Evolutionary conservation across 2,797 vertebrate species (phyloP).

Genomic region (Microhierax caerulescens): DNA sequence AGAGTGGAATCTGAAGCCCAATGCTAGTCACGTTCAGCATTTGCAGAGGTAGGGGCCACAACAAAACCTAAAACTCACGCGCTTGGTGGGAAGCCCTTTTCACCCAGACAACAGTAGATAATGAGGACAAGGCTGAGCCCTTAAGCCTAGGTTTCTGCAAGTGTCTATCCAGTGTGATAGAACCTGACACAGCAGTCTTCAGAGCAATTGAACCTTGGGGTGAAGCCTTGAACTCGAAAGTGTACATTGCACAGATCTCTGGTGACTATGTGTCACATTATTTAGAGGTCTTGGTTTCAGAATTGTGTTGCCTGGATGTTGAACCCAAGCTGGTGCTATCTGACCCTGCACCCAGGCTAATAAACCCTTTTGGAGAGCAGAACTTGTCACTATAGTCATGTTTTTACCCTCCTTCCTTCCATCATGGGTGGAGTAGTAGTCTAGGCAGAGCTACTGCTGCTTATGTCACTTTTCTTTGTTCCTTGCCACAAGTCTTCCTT

Average conservation of each 20-base stretch:
- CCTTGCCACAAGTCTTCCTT: neutral
- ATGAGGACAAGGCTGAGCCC: neutral
- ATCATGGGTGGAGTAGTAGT: neutral
- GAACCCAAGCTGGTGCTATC: neutral
- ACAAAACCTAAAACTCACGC: neutral
- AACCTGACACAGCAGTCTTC: neutral
- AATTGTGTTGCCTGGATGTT: neutral
- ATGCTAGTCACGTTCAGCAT: neutral
- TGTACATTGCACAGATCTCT: rapidly evolving
- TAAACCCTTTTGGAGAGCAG: neutral
- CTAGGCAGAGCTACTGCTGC: neutral
- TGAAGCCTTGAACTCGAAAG: neutral
- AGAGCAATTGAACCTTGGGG: neutral
- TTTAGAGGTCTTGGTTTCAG: neutral
- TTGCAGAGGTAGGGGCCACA: neutral
- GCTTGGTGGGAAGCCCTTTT: neutral
- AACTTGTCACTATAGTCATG: neutral
- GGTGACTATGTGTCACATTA: neutral
- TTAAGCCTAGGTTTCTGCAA: neutral
- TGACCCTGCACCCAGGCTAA: neutral
- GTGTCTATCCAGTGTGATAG: neutral
- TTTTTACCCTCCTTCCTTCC: neutral
- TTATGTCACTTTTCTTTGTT: neutral
- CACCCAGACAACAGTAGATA: neutral
- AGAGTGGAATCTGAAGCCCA: neutral